Evolutionary conservation across 2,888 invertebrate genomes (phyloP).

Genomic region (Plebejus anna): DNA sequence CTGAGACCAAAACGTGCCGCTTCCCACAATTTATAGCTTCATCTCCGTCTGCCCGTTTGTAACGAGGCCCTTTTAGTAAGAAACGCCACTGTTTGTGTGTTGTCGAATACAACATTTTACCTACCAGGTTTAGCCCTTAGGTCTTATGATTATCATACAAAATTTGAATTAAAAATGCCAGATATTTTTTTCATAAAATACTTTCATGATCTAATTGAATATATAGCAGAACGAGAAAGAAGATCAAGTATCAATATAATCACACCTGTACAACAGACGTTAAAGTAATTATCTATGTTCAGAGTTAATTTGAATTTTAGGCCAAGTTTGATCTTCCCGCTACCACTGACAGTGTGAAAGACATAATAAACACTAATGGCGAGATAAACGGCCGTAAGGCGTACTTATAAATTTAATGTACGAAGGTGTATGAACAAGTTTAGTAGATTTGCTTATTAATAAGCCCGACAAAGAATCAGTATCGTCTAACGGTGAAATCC

Average conservation of each 20-base stretch:
- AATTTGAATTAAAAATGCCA: too few relatives aligned
- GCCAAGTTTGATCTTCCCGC: neutral
- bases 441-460: slow-evolving; percentile 70
- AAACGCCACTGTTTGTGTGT: slow-evolving; percentile 45
- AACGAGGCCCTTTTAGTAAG: slow-evolving; percentile 49
- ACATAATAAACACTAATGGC: slow-evolving; percentile 27
- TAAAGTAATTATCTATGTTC: neutral
- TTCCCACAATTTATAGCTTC: slow-evolving; percentile 70
- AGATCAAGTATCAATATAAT: too few relatives aligned
- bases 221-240: too few relatives aligned
- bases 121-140: neutral
- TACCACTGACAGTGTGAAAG: slow-evolving; percentile 27
- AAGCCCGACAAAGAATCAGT: slow-evolving; percentile 67
- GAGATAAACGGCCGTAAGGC: slow-evolving; percentile 38
- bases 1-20: slow-evolving; percentile 68
- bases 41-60: slow-evolving; percentile 65
- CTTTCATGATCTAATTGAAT: too few relatives aligned
- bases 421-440: slow-evolving; percentile 54
- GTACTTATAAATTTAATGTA: slow-evolving; percentile 36
- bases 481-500: slow-evolving; percentile 50
- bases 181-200: too few relatives aligned
- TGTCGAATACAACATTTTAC: slow-evolving; percentile 39
- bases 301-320: neutral
- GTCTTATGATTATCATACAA: neutral
- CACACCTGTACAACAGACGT: too few relatives aligned